Conservation (phyloP, 1,140 invertebrate genomes). For the Drosophila navojoa region DNA sequence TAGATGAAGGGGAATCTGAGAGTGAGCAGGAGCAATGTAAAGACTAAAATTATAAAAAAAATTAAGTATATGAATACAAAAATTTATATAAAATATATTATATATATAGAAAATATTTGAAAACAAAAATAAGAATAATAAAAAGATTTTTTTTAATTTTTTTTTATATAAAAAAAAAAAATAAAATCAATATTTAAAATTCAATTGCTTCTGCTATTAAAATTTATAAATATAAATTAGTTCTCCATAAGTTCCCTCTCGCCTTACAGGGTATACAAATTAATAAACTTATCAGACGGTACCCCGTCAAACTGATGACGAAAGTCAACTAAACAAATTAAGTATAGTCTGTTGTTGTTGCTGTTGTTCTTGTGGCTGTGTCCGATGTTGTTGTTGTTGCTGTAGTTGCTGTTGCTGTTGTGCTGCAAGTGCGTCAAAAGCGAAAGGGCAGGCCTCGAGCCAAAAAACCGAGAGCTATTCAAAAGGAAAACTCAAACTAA, state of each 20-base stretch:
- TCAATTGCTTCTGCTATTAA: neutral
- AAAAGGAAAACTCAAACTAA: constrained; percentile 61
- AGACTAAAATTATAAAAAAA: no score
- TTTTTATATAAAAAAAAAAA: no score
- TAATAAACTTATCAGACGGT: constrained; percentile 35
- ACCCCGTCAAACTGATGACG: constrained; percentile 43
- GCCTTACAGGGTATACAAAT: constrained; percentile 25
- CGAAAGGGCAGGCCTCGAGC: constrained; percentile 10
- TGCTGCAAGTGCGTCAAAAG: constrained; percentile 55
- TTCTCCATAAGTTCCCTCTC: neutral
- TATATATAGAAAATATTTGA: no score
- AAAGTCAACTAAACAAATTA: constrained; percentile 50
- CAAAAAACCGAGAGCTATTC: constrained; percentile 46
- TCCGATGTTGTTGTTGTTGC: constrained; percentile 17
- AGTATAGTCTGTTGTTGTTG: constrained; percentile 26
- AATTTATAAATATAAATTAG: neutral
- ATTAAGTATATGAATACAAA: no score
- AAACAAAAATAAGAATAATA: no score
- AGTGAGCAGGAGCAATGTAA: neutral
- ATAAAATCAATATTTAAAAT: no score
- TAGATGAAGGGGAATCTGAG: neutral
- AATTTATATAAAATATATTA: no score
- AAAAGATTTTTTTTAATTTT: no score
- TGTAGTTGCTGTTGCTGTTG: constrained; percentile 22
- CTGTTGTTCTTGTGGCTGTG: constrained; percentile 1